A percentile compares a stretch with the other conserved stretches of the same genome.
phyloP scores from a whole-genome alignment of 2,888 invertebrate genomes.

The Mechanitis mazaeus region DNA sequence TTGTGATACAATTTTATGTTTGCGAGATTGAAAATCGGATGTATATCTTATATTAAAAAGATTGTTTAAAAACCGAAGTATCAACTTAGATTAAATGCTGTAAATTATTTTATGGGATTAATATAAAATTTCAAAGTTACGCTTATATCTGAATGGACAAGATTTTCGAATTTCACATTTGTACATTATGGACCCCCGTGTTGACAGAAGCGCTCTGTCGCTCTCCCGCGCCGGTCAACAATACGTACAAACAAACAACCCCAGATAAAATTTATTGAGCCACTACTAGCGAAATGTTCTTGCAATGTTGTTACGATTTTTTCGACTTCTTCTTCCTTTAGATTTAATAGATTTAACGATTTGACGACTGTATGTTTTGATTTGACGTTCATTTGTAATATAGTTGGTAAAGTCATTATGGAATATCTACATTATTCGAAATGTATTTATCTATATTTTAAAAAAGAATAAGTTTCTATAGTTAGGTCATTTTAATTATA shows the following conservation, averaged over 20 bases:
- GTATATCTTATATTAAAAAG: too few species aligned
- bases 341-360: background rate
- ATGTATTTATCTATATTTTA: too few species aligned
- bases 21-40: slow-evolving; percentile 26
- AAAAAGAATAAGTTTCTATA: too few species aligned
- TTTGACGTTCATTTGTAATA: too few species aligned
- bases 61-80: background rate
- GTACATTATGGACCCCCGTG: slow-evolving; percentile 37
- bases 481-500: too few species aligned
- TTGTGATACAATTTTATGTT: slow-evolving; percentile 39
- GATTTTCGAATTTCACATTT: background rate
- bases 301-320: slow-evolving; percentile 3
- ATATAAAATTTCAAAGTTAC: background rate
- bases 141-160: background rate
- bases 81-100: background rate
- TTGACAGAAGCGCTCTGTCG: slow-evolving; percentile 44
- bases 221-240: slow-evolving; percentile 50
- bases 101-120: too few species aligned
- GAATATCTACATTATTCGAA: too few species aligned
- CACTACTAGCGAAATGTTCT: slow-evolving; percentile 32
- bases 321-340: background rate
- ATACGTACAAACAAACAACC: slow-evolving; percentile 51
- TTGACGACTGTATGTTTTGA: too few species aligned
- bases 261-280: slow-evolving; percentile 54
- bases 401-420: too few species aligned